These are phyloP conservation scores for Bradypus variegatus DNA, from an alignment of 2,797 vertebrate species.

Conservation along the genomic window DNA sequence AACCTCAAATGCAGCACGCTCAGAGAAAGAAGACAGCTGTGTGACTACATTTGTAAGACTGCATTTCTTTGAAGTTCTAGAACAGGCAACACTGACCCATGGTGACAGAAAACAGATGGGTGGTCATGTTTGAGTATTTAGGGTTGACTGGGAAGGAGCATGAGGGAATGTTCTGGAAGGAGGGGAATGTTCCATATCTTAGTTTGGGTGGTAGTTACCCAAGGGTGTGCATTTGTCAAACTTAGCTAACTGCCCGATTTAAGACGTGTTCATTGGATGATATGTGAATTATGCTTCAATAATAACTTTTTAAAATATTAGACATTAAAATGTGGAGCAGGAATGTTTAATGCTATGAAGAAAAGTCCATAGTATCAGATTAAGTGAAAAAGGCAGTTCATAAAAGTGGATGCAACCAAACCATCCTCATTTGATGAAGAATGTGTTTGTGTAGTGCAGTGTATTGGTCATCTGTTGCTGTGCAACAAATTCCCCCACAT, in stretches of 20 bases:
- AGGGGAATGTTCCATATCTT: background rate
- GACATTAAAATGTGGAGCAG: no score
- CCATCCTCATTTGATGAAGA: no score
- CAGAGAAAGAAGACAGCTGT: background rate
- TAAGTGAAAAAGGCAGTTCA: background rate
- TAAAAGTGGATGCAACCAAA: background rate
- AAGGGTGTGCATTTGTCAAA: background rate
- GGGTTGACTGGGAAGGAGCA: no score
- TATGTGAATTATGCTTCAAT: background rate
- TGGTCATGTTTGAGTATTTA: background rate
- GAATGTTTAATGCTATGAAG: background rate
- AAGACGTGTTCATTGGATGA: no score
- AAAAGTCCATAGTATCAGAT: background rate
- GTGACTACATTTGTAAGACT: background rate
- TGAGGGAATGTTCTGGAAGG: background rate
- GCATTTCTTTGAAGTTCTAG: background rate
- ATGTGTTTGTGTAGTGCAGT: no score
- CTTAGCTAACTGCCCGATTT: background rate
- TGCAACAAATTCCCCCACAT: no score
- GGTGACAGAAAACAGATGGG: background rate
- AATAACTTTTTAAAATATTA: background rate
- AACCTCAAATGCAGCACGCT: background rate
- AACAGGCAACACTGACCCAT: background rate
- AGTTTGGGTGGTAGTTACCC: no score
- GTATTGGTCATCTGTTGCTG: no score